These are phyloP conservation scores for Sesamia inferens DNA, from an alignment of 2,888 invertebrate genomes.

Conservation along the genomic window DNA sequence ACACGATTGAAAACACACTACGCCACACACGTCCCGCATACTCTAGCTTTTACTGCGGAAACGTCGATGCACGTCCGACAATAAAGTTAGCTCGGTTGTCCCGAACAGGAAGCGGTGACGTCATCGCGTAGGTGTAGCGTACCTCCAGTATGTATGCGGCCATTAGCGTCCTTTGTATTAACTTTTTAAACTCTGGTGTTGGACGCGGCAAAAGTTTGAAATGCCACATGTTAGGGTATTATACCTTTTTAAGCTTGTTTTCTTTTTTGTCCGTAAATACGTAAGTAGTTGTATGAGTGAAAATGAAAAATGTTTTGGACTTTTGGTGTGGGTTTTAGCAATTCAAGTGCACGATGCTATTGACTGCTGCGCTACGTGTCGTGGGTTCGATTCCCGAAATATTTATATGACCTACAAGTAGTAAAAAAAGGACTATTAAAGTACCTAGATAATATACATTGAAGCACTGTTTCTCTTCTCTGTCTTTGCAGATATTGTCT, in stretches of 20 bases:
- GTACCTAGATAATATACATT: background rate
- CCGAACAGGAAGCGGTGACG: slow-evolving; percentile 60
- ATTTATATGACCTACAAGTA: too few relatives aligned
- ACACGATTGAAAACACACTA: slow-evolving; percentile 6
- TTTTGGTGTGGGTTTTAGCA: background rate
- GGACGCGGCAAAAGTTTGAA: slow-evolving; percentile 36
- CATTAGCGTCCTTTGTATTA: slow-evolving; percentile 51
- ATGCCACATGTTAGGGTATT: slow-evolving; percentile 18
- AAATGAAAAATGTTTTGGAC: background rate
- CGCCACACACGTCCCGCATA: slow-evolving; percentile 6
- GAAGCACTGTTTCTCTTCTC: background rate
- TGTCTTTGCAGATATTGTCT: too few relatives aligned
- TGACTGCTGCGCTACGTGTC: too few relatives aligned
- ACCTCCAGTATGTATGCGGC: slow-evolving; percentile 33
- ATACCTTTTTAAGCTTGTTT: slow-evolving; percentile 40
- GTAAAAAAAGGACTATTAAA: background rate
- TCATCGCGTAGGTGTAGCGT: slow-evolving; percentile 28
- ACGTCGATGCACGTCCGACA: slow-evolving; percentile 58
- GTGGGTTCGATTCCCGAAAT: too few relatives aligned
- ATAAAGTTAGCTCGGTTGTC: slow-evolving; percentile 62
- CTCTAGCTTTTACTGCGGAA: slow-evolving; percentile 50
- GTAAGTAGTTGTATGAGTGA: slow-evolving; percentile 1
- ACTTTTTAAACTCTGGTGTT: slow-evolving; percentile 46
- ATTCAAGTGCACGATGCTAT: too few relatives aligned
- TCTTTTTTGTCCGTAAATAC: slow-evolving; percentile 9